A percentile compares a stretch with the other conserved stretches of the same genome.
Conservation (phyloP, 2,113 vertebrate species). For the Onychostruthus taczanowskii region DNA sequence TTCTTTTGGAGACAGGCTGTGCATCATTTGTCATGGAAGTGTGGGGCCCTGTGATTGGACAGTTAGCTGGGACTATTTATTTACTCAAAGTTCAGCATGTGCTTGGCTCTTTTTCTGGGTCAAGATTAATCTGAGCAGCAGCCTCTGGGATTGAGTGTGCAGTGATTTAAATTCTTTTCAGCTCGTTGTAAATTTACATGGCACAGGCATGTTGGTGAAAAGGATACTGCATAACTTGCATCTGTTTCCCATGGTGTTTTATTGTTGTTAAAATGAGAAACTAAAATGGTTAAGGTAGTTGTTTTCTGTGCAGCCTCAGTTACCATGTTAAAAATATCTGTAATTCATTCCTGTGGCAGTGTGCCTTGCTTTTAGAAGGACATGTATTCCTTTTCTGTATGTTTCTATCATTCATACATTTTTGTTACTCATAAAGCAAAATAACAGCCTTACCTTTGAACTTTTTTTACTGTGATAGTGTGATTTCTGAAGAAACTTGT, state of each 20-base stretch:
- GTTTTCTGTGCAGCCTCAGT: not conserved
- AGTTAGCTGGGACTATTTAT: not conserved
- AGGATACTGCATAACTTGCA: not conserved
- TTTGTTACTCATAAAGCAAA: slow-evolving; percentile 31
- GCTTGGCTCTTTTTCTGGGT: not conserved
- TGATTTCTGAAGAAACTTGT: not conserved
- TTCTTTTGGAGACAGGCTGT: not conserved
- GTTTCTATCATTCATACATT: not conserved
- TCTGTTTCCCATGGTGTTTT: not conserved
- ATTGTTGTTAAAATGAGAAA: slow-evolving; percentile 34
- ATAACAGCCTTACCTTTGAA: not conserved
- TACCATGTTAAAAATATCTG: not conserved
- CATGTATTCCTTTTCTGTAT: not conserved
- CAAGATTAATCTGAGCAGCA: not conserved
- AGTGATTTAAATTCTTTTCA: not conserved
- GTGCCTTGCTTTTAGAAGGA: not conserved
- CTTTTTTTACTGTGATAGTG: not conserved
- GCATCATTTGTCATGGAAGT: not conserved
- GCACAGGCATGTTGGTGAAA: not conserved
- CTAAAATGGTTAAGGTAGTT: not conserved
- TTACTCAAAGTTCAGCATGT: not conserved
- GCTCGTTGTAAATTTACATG: not conserved
- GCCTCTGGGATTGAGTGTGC: not conserved
- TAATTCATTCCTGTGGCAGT: not conserved
- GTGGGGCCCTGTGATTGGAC: not conserved